A percentile compares a stretch with the other conserved stretches of the same genome.
Conservation (phyloP, 2,113 vertebrate species). For the Thamnophis sirtalis region DNA sequence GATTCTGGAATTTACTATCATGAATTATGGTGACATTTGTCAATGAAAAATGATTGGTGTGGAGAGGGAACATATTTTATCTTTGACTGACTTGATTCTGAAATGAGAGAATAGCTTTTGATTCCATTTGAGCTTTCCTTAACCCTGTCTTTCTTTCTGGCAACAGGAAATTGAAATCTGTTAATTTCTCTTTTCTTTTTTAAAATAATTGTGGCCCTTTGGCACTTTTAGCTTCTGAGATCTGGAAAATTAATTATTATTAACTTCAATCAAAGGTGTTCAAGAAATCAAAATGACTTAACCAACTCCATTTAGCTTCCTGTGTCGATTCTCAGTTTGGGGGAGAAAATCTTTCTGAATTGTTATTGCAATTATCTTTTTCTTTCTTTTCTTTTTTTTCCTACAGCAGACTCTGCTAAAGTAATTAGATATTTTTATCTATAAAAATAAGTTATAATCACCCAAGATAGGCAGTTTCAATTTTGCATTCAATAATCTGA, state of each 20-base stretch:
- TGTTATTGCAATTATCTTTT: slow-evolving; percentile 68
- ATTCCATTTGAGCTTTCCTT: slow-evolving; percentile 37
- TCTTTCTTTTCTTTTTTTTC: slow-evolving; percentile 28
- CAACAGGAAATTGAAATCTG: slow-evolving; percentile 52
- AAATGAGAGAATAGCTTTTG: slow-evolving; percentile 15
- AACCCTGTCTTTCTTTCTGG: neutral
- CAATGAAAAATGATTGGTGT: neutral
- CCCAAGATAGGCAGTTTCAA: slow-evolving; percentile 57
- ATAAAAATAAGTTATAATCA: slow-evolving; percentile 64
- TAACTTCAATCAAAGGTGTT: slow-evolving; percentile 59
- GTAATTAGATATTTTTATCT: slow-evolving; percentile 64
- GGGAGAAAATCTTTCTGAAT: slow-evolving; percentile 65
- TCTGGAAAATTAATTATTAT: slow-evolving; percentile 63
- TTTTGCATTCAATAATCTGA: slow-evolving; percentile 69
- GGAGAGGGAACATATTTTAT: fast-evolving
- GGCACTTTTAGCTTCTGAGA: slow-evolving; percentile 55
- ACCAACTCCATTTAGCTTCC: slow-evolving; percentile 67
- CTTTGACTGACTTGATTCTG: neutral
- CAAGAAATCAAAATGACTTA: slow-evolving; percentile 66
- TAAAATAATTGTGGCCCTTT: slow-evolving; percentile 27
- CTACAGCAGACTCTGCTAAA: slow-evolving; percentile 57
- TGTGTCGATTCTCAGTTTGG: slow-evolving; percentile 61
- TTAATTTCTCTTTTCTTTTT: neutral
- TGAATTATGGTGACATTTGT: neutral
- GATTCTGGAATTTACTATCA: neutral